Base-by-base conservation (phyloP, 1,140 invertebrate species). In the Pseudomyrmex sp. region DNA sequence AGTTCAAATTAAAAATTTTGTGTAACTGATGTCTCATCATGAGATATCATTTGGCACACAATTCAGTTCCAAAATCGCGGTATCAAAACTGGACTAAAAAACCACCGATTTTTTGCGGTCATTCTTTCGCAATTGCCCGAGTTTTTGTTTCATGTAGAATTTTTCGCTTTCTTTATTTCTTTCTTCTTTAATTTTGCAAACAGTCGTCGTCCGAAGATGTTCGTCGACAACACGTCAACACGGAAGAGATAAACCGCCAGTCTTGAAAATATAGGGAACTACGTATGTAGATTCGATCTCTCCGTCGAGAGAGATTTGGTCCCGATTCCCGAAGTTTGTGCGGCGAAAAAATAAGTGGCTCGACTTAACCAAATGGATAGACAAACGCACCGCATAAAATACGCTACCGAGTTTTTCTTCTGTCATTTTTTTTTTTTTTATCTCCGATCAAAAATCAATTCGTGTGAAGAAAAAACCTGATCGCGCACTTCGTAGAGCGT, bases 321-420 rank as follows among this genome's bases (percentile, higher is more conserved):
- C 44, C 74, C 46, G 69, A 56, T 72, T 72, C 52, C 52, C 56
- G 63, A 68, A 44, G 63, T 5, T 72, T 61, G 59, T 7, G 66
- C 69, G 35, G 65, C 76, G 76, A 48, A 59, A 52, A 52, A 52
- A 52, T 44, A 70, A 86, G 66, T 62, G 56, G 70, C 66, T 65
- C 72, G 72, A 85, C 18, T 63, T 83, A 93, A 93, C 93, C 92
- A 93, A 93, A 93, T 92, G 92, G 93, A 93, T 93, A 93, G 93
- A 93, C 92, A 92, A 92, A 90, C 84, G 88, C 91, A 92, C 91
- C 90, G 70, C 76, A 35, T 35, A 35, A 61, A 72, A 54, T 35
- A 72, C 54, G 48, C 35, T 26, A 56, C 35, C 54, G 4, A 80
- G 20, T 26, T 68, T 58, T 13, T 65, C 66, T 58, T 70, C 48